Evolutionary conservation across 2,797 vertebrate genomes (phyloP).

Genomic region (Knipowitschia caucasica): DNA sequence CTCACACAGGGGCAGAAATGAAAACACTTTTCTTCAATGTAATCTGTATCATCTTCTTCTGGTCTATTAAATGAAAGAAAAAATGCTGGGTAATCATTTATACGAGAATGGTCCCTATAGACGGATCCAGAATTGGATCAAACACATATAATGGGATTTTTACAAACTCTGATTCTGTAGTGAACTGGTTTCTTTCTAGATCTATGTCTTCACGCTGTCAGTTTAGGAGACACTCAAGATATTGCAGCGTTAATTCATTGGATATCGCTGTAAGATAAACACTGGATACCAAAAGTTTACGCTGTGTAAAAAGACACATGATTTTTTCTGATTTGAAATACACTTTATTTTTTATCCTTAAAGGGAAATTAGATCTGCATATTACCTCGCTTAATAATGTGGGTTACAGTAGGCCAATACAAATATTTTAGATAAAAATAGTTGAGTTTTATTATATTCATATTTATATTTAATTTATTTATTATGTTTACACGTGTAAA

Average conservation of each 20-base stretch:
- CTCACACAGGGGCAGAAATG: constrained; percentile 14
- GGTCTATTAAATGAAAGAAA: constrained; percentile 26
- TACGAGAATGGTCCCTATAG: constrained; percentile 27
- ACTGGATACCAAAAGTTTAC: not conserved
- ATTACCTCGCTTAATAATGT: no score
- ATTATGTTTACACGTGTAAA: no score
- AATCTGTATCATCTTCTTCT: constrained; percentile 45
- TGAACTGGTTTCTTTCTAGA: constrained; percentile 20
- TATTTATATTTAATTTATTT: no score
- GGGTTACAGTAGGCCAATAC: no score
- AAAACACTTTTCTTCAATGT: constrained; percentile 29
- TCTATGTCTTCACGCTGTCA: constrained; percentile 11
- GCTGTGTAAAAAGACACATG: no score
- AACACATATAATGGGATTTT: constrained; percentile 32
- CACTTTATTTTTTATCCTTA: no score
- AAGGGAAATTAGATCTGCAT: no score
- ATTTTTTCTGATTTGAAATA: no score
- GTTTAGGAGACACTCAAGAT: constrained; percentile 13
- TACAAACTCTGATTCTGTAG: constrained; percentile 18
- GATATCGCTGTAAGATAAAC: no score
- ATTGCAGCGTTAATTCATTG: not conserved
- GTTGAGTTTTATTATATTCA: no score
- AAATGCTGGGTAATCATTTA: constrained; percentile 25
- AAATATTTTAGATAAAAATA: no score
- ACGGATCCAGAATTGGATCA: constrained; percentile 24